Percentiles rank a stretch among this genome's conserved stretches.
phyloP scores from a whole-genome alignment of 2,888 invertebrate species.

The Drosophila planitibia region DNA sequence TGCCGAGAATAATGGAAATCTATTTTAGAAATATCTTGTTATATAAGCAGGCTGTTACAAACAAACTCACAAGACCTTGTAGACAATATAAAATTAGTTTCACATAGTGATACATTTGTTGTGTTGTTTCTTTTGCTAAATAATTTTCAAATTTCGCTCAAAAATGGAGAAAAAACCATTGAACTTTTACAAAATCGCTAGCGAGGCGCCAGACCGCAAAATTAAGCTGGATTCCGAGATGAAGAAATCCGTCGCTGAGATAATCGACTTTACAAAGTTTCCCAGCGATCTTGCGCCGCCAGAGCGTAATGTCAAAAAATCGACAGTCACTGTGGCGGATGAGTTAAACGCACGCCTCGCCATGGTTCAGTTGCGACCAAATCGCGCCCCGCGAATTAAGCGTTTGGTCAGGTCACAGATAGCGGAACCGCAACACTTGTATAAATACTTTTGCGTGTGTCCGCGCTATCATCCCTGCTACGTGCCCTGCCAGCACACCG shows the following conservation, averaged over 20 bases:
- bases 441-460: constrained; percentile 73
- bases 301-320: constrained; percentile 27
- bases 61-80: neutral
- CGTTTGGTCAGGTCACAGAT: constrained; percentile 63
- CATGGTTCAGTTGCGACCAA: constrained; percentile 71
- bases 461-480: constrained; percentile 75
- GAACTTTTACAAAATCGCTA: constrained; percentile 55
- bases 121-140: constrained; percentile 18
- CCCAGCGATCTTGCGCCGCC: constrained; percentile 31
- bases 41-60: constrained; percentile 31
- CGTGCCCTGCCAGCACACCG: constrained; percentile 80
- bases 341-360: constrained; percentile 77
- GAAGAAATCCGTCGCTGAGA: constrained; percentile 23
- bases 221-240: constrained; percentile 47
- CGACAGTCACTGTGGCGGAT: constrained; percentile 68
- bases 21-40: constrained; percentile 2
- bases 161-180: constrained; percentile 57
- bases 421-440: constrained; percentile 58
- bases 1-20: constrained; percentile 27
- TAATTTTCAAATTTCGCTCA: constrained; percentile 4
- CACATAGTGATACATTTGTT: constrained; percentile 19
- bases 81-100: neutral
- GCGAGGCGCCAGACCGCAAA: constrained; percentile 51
- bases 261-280: constrained; percentile 43
- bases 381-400: constrained; percentile 73